Conservation (phyloP, 2,797 vertebrate species). For the Mico argentatus region DNA sequence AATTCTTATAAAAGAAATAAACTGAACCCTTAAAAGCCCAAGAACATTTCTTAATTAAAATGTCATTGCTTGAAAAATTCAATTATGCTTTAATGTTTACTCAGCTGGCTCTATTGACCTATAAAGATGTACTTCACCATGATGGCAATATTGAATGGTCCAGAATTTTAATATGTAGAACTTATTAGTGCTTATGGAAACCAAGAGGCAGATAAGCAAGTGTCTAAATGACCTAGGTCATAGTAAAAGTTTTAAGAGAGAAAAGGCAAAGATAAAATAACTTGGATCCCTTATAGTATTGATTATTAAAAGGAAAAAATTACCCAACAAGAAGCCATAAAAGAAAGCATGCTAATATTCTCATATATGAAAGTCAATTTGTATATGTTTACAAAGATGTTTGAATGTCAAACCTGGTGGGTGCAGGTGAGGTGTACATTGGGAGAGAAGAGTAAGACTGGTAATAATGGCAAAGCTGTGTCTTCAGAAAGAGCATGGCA, state of each 20-base stretch:
- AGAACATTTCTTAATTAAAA: slow-evolving; percentile 80
- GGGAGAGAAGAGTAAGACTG: not conserved
- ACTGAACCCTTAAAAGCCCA: slow-evolving; percentile 67
- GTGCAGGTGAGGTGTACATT: not conserved
- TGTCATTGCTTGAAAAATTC: slow-evolving; percentile 79
- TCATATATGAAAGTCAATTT: not conserved
- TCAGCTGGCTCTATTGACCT: slow-evolving; percentile 71
- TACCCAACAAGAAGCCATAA: not conserved
- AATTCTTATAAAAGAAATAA: slow-evolving; percentile 55
- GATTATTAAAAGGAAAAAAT: not conserved
- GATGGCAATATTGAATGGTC: slow-evolving; percentile 48
- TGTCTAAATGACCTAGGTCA: slow-evolving; percentile 35
- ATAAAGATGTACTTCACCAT: slow-evolving; percentile 73
- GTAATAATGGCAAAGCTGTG: no score
- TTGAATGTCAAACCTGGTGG: not conserved
- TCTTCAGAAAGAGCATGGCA: not conserved
- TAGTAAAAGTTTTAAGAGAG: slow-evolving; percentile 22
- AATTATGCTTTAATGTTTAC: slow-evolving; percentile 78
- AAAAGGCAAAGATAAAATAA: slow-evolving; percentile 21
- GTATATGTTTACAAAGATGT: not conserved
- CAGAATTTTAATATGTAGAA: slow-evolving; percentile 69
- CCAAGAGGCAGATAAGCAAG: slow-evolving; percentile 1
- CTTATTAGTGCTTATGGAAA: slow-evolving; percentile 62
- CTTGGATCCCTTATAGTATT: not conserved
- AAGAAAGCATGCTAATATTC: not conserved